phyloP scores from a whole-genome alignment of 1,140 invertebrate genomes.

The Ips typographus region DNA sequence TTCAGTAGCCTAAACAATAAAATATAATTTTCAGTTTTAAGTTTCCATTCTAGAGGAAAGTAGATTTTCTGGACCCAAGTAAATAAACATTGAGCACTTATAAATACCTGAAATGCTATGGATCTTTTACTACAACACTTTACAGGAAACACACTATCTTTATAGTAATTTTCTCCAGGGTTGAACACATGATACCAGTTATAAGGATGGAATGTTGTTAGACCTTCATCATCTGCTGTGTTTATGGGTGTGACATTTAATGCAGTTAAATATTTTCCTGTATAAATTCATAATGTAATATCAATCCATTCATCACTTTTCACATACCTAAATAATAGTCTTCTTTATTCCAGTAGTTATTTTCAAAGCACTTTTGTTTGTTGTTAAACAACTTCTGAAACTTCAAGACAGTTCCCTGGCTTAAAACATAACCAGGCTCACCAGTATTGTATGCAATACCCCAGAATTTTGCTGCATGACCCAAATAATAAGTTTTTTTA shows the following conservation, averaged over 20 bases:
- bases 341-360: conserved; percentile 44
- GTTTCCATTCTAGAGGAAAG: not conserved
- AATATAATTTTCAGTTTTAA: conserved; percentile 4
- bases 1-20: conserved; percentile 41
- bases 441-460: conserved; percentile 41
- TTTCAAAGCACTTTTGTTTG: conserved; percentile 31
- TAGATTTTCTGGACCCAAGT: not conserved
- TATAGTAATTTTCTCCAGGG: conserved; percentile 41
- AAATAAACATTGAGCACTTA: too few species aligned
- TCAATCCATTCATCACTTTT: not conserved
- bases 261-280: conserved; percentile 41
- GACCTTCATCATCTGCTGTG: conserved; percentile 41
- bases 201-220: conserved; percentile 45
- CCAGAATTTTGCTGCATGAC: conserved; percentile 45
- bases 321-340: conserved; percentile 39
- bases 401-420: conserved; percentile 34
- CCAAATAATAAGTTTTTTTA: conserved; percentile 44
- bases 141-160: conserved; percentile 41
- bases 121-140: conserved; percentile 46
- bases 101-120: conserved; percentile 44
- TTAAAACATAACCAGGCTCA: conserved; percentile 45
- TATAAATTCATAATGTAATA: conserved; percentile 11
- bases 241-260: conserved; percentile 44
- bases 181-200: conserved; percentile 45
- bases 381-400: conserved; percentile 36